A percentile compares a stretch with the other conserved stretches of the same genome.
Conservation (phyloP, 2,797 vertebrate genomes). For the Phalanger gymnotis region DNA sequence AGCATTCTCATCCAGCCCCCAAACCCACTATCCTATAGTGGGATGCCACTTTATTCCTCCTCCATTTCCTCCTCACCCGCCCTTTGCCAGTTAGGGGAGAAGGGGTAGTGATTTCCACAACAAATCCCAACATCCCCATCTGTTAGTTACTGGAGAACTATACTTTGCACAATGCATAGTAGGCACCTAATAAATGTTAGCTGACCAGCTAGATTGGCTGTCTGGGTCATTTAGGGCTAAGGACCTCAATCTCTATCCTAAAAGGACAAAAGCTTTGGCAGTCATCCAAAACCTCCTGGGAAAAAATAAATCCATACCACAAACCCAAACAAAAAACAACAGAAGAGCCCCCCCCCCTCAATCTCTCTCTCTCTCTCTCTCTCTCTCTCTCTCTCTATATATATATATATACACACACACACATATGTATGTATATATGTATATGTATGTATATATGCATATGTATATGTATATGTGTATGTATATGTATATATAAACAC, state of each 20-base stretch:
- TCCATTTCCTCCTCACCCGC: not conserved
- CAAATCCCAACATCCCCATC: not conserved
- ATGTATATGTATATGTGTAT: too few relatives aligned
- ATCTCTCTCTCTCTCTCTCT: not conserved
- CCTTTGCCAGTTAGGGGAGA: not conserved
- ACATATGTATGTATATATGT: too few relatives aligned
- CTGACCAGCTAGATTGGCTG: not conserved
- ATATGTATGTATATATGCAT: too few relatives aligned
- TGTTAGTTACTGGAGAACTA: not conserved
- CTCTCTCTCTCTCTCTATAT: too few relatives aligned
- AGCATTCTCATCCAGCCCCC: not conserved
- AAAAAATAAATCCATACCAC: not conserved
- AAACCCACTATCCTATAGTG: not conserved
- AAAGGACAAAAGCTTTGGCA: not conserved
- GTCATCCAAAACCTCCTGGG: not conserved
- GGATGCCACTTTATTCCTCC: not conserved
- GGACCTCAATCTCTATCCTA: not conserved
- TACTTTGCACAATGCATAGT: not conserved
- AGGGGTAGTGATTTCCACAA: not conserved
- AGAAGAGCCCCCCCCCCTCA: not conserved
- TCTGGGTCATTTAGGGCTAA: not conserved
- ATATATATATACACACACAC: too few relatives aligned
- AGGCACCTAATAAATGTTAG: not conserved
- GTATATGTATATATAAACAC: not conserved
- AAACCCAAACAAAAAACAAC: not conserved